A percentile compares a stretch with the other conserved stretches of the same genome.
phyloP scores from a whole-genome alignment of 2,888 invertebrate genomes.

The Lasioglossum malachurum region DNA sequence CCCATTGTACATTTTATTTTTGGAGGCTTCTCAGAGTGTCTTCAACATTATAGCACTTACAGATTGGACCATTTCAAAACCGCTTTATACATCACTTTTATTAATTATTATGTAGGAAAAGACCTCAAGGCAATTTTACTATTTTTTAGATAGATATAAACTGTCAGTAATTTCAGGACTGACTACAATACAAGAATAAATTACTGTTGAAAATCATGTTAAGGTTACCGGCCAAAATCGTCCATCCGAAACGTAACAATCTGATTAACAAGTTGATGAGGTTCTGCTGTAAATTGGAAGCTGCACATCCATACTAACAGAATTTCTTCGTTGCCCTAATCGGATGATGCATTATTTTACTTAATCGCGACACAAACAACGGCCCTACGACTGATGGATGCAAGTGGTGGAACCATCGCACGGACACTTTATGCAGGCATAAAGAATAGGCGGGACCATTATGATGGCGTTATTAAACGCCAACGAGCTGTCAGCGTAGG shows the following conservation, averaged over 20 bases:
- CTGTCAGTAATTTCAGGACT: no score
- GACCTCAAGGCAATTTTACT: background rate
- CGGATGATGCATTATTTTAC: background rate
- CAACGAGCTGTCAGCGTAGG: conserved; percentile 15
- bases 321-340: background rate
- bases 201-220: background rate
- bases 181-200: no score
- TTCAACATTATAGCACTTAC: background rate
- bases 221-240: background rate
- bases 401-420: background rate
- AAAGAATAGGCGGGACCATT: background rate
- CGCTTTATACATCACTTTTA: background rate
- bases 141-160: background rate
- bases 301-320: background rate
- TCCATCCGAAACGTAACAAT: background rate
- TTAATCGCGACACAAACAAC: background rate
- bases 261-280: background rate
- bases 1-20: background rate
- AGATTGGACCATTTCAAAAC: background rate
- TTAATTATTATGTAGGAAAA: background rate
- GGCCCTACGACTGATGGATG: background rate
- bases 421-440: conserved; percentile 10
- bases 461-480: conserved; percentile 15
- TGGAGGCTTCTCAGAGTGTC: background rate
- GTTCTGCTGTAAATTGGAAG: background rate